These are phyloP conservation scores for Passerina amoena DNA, from an alignment of 2,113 vertebrate species.

Conservation along the genomic window DNA sequence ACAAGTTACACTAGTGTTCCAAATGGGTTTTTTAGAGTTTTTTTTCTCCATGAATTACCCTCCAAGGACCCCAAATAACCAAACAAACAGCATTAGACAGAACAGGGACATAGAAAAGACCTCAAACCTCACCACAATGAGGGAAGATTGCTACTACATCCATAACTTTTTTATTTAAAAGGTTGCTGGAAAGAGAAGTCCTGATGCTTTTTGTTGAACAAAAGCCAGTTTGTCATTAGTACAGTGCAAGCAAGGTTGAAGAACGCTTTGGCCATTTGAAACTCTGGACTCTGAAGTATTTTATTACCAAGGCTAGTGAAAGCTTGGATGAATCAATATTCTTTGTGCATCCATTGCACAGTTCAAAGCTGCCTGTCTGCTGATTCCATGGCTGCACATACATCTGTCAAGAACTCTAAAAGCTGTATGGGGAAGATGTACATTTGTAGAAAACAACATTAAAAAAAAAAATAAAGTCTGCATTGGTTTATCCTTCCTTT, in stretches of 20 bases:
- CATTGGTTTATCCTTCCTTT: not conserved
- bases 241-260: not conserved
- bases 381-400: not conserved
- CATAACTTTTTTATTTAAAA: not conserved
- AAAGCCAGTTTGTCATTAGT: not conserved
- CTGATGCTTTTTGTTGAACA: not conserved
- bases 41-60: not conserved
- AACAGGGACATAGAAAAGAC: not conserved
- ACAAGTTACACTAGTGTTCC: not conserved
- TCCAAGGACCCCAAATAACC: not conserved
- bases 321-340: conserved; percentile 22
- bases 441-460: not conserved
- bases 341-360: not conserved
- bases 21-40: not conserved
- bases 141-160: not conserved
- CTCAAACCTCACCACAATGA: not conserved
- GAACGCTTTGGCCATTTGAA: not conserved
- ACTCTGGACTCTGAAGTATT: not conserved
- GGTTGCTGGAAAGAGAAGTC: not conserved
- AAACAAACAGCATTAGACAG: not conserved
- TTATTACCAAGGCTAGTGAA: conserved; percentile 1
- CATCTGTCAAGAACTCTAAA: not conserved
- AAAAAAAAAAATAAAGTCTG: not conserved
- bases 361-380: conserved; percentile 21
- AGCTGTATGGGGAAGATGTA: not conserved